Conservation (phyloP, 2,797 vertebrate species). For the Mus spretus region DNA sequence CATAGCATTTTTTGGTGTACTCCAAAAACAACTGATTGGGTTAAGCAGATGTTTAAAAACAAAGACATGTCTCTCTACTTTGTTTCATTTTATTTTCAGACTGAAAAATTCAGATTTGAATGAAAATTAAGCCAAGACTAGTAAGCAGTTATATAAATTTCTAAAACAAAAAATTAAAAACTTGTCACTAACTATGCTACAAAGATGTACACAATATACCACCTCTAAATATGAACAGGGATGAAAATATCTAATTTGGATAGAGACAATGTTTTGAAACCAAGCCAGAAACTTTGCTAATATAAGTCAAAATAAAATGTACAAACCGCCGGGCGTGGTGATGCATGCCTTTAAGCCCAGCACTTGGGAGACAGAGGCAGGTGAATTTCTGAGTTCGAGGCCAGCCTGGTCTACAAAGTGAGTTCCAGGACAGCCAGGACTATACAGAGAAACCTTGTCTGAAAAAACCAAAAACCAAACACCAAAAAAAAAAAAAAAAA, state of each 20-base stretch:
- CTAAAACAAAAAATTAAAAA: conserved; percentile 54
- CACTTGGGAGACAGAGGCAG: too few relatives aligned
- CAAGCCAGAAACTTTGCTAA: conserved; percentile 41
- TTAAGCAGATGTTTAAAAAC: conserved; percentile 65
- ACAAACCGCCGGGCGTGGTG: not conserved
- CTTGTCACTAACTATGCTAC: not conserved
- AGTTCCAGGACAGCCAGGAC: too few relatives aligned
- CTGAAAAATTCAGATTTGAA: conserved; percentile 51
- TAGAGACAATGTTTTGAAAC: conserved; percentile 44
- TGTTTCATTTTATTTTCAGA: conserved; percentile 46
- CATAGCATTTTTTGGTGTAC: conserved; percentile 93
- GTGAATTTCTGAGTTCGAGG: too few relatives aligned
- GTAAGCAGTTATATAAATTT: conserved; percentile 36
- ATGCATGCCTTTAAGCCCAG: too few relatives aligned
- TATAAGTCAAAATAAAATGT: conserved; percentile 52
- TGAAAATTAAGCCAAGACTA: conserved; percentile 34
- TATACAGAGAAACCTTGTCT: too few relatives aligned
- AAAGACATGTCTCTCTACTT: conserved; percentile 57
- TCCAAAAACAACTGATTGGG: conserved; percentile 93
- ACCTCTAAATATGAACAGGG: conserved; percentile 45
- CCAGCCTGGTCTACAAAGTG: too few relatives aligned
- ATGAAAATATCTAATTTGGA: conserved; percentile 57
- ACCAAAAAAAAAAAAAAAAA: too few relatives aligned
- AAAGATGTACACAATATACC: not conserved
- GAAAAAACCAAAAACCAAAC: too few relatives aligned